Percentiles rank a stretch among this genome's conserved stretches.
These are phyloP conservation scores for Drosophila tropicalis DNA, from an alignment of 1,140 invertebrate species.

Conservation along the genomic window DNA sequence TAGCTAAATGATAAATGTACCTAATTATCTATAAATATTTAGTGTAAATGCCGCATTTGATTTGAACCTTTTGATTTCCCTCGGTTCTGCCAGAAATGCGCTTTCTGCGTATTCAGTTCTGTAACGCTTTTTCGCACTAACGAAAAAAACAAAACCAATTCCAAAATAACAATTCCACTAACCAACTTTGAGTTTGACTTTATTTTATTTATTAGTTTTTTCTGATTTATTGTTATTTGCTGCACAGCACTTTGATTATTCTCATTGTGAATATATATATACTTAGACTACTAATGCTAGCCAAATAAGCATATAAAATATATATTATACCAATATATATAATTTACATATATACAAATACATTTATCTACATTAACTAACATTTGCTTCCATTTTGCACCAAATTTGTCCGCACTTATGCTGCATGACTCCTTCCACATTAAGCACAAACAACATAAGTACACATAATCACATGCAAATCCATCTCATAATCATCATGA, in stretches of 20 bases:
- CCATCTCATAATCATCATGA: not conserved
- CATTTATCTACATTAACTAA: constrained; percentile 33
- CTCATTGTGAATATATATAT: constrained; percentile 61
- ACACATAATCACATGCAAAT: constrained; percentile 19
- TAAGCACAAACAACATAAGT: constrained; percentile 35
- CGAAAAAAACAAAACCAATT: constrained; percentile 37
- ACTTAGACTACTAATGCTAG: not conserved
- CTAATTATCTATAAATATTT: constrained; percentile 30
- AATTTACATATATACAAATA: constrained; percentile 33
- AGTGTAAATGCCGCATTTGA: constrained; percentile 70
- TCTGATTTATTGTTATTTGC: constrained; percentile 42
- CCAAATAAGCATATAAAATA: constrained; percentile 4
- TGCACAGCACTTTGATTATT: constrained; percentile 63
- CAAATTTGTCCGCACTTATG: constrained; percentile 62
- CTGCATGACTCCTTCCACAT: constrained; percentile 66
- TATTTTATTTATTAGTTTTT: constrained; percentile 7
- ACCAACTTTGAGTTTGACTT: constrained; percentile 38
- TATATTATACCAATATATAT: constrained; percentile 35
- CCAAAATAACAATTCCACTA: constrained; percentile 39
- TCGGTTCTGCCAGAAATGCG: constrained; percentile 14
- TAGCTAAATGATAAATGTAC: constrained; percentile 66
- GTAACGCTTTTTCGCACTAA: constrained; percentile 66
- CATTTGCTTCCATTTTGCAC: constrained; percentile 56
- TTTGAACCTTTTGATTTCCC: constrained; percentile 47
- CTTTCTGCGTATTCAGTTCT: constrained; percentile 25